phyloP scores from a whole-genome alignment of 2,888 invertebrate species.

The Anticlea derivata region DNA sequence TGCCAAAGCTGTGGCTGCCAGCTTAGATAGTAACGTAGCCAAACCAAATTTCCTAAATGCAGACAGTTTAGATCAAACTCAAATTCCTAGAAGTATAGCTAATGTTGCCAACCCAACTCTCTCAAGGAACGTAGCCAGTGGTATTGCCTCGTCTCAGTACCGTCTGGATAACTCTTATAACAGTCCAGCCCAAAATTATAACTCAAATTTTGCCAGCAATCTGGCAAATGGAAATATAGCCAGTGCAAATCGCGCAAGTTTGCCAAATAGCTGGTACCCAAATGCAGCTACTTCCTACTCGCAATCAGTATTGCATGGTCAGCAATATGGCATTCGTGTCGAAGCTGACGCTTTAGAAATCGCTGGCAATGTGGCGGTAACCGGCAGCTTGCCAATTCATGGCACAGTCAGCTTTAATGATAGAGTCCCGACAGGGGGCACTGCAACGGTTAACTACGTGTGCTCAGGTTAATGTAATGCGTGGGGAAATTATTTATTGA shows the following conservation, averaged over 20 bases:
- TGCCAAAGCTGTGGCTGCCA: conserved; percentile 4
- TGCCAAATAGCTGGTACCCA: not conserved
- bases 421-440: conserved; percentile 55
- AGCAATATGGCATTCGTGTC: conserved; percentile 51
- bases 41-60: conserved; percentile 10
- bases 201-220: conserved; percentile 10
- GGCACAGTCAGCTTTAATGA: conserved; percentile 59
- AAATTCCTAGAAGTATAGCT: not conserved
- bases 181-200: conserved; percentile 3
- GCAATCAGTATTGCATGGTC: not conserved
- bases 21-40: conserved; percentile 14
- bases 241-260: not conserved
- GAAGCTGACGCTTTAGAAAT: conserved; percentile 59
- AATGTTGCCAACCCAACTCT: conserved; percentile 6
- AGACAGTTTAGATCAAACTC: conserved; percentile 2
- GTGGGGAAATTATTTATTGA: conserved; percentile 12
- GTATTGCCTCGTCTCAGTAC: not conserved
- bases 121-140: conserved; percentile 1
- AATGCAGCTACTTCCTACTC: conserved; percentile 4
- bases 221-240: conserved; percentile 1
- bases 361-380: conserved; percentile 55
- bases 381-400: conserved; percentile 60
- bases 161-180: not conserved
- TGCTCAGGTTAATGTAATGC: conserved; percentile 27
- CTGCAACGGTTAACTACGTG: conserved; percentile 51